phyloP scores from a whole-genome alignment of 1,140 invertebrate genomes.

The Lutraria rhynchaena region DNA sequence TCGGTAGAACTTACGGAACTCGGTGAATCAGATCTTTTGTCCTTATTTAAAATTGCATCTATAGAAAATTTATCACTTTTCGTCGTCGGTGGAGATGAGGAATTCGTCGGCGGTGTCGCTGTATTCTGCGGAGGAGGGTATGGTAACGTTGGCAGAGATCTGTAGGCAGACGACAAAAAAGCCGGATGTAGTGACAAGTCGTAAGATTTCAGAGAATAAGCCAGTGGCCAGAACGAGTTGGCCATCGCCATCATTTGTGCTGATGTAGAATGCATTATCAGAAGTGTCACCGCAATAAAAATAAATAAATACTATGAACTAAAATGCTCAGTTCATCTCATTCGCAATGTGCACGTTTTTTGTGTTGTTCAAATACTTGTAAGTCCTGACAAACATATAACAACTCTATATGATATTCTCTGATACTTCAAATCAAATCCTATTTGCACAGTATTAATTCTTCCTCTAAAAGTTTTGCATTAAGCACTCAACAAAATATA shows the following conservation, averaged over 20 bases:
- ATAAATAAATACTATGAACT: too few species aligned
- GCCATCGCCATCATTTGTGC: slow-evolving; percentile 52
- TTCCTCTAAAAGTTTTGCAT: too few species aligned
- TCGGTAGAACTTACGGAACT: slow-evolving; percentile 36
- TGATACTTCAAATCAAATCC: too few species aligned
- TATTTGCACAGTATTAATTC: too few species aligned
- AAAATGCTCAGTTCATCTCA: too few species aligned
- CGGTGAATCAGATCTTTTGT: slow-evolving; percentile 33
- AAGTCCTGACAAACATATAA: too few species aligned
- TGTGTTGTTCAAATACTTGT: too few species aligned
- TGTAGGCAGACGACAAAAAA: slow-evolving; percentile 42
- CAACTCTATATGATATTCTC: too few species aligned
- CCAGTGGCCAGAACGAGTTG: slow-evolving; percentile 44
- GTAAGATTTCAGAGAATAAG: slow-evolving; percentile 50
- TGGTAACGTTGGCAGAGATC: slow-evolving; percentile 32
- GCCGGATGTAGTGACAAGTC: slow-evolving; percentile 50
- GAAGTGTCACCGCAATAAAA: neutral
- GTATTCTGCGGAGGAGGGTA: neutral
- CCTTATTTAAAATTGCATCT: slow-evolving; percentile 45
- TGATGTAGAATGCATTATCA: slow-evolving; percentile 32
- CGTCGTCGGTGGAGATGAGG: neutral
- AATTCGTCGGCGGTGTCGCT: neutral
- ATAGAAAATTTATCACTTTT: slow-evolving; percentile 50
- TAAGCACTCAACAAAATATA: neutral
- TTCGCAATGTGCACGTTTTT: too few species aligned